Base-by-base conservation (phyloP, 2,113 vertebrate genomes). In the Dicrurus megarhynchus region DNA sequence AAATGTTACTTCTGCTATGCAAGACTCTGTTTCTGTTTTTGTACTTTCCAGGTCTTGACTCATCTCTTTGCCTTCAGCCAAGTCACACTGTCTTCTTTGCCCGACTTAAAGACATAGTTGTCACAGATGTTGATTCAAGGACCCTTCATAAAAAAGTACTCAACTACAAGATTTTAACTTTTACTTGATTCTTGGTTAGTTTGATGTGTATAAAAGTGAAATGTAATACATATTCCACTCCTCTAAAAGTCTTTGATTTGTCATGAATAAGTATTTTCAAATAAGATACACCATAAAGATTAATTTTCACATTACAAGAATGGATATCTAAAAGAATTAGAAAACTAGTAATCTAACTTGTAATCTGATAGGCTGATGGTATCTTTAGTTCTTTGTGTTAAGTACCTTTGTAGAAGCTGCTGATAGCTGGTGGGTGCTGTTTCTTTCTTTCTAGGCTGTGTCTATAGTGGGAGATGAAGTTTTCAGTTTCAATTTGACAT, bases 391-490 rank as follows among this genome's bases (percentile, higher is more conserved):
- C 8, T 73, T 69, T 55, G 30, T 70, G 14, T 47, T 33, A 53
- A 76, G 30, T 63, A 26, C 17, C 11, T 42, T 46, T 61, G 49
- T 15, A 57, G 67, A 80, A 93, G 53, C 53, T 94, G 49, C 39
- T 94, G 74, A 76, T 84, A 47, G 39, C 47, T 91, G 28, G 16
- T 70, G 46, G 15, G 3, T 92, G 39, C 49, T 77, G 12, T 87
- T 91, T 60, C 33, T 96, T 30, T 89, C 52, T 77, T 95, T 97
- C 79, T 88, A 99, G 99, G 99, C 98, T 4, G 99, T 99, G 78
- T 99, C 99, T 65, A 99, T 99, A 87, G 87, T 99, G 95, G 99
- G 99, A 50, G 98, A 99, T 95, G 99, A 99, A 97, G 99, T 99
- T 93, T 99, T 99, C 96, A 99, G 98, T 97, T 99, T 99, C 92